Conservation (phyloP, 2,797 vertebrate species). For the Pteropus rufus region DNA sequence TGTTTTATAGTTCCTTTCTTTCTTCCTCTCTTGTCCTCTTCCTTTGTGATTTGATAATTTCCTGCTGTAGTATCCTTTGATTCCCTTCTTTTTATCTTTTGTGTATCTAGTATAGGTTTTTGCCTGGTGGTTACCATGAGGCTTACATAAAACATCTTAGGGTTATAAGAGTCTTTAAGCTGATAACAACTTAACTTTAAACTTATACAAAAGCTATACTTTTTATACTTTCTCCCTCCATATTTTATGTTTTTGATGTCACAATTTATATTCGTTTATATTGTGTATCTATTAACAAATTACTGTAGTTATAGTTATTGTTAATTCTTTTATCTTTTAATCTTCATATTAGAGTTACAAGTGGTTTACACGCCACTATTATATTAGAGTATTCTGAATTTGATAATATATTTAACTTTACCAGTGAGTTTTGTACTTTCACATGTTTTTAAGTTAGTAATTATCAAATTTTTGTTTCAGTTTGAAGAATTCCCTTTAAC, state of each 20-base stretch:
- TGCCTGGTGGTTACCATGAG: background rate
- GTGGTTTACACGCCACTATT: background rate
- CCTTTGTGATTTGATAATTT: background rate
- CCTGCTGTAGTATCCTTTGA: background rate
- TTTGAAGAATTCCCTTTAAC: background rate
- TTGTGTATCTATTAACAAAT: background rate
- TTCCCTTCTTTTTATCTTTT: background rate
- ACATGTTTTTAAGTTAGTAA: background rate
- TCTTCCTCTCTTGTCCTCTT: background rate
- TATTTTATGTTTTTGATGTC: background rate
- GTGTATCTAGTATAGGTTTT: background rate
- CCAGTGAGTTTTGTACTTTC: background rate
- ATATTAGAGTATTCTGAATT: background rate
- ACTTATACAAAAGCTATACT: background rate
- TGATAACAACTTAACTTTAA: background rate
- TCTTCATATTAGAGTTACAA: background rate
- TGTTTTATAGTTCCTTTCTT: background rate
- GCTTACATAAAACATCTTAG: background rate
- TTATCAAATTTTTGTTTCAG: background rate
- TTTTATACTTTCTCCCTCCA: background rate
- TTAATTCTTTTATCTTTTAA: background rate
- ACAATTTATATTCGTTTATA: background rate
- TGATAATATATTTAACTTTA: background rate
- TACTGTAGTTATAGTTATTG: background rate
- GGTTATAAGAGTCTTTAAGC: background rate